Base-by-base conservation (phyloP, 2,888 invertebrate genomes). In the Andrena praecox region DNA sequence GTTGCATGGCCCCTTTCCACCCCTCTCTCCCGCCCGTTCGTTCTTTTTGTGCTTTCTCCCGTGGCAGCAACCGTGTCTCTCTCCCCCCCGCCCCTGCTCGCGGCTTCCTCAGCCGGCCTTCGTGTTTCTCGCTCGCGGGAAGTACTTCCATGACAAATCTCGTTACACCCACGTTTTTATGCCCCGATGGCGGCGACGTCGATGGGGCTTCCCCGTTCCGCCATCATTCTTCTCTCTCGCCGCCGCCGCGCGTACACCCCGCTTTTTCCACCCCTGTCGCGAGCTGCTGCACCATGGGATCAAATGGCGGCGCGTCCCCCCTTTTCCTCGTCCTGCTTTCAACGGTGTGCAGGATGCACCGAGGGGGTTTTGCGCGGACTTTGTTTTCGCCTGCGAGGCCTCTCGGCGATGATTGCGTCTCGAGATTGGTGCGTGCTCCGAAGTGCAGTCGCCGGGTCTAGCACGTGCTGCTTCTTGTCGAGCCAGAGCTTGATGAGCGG, bases 111-210 rank as follows among this genome's bases (percentile, higher is more conserved):
- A 33, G 31, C 33, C 29, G 67, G 70, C 48, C 35, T 50, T 54
- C 59, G 29, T 56, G 56, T 2, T 27, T 50, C 62, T 16, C 42
- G 67, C 80, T 80, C 59, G 54, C 66, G 84, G 86, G 78, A 91
- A 92, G 91, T 91, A 91, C 91, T 91, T 90, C 89, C 85, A 88
- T 88, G 91, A 91, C 91, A 91, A 92, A 92, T 93, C 91, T 91
- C 90, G 91, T 93, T 93, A 93, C 88, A 89, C 84, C 84, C 88
- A 85, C 86, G 87, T 90, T 91, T 91, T 91, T 90, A 89, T 88
- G 88, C 88, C 82, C 85, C 84, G 87, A 69, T 78, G 85, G 77
- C 73, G 77, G 50, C 71, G 69, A 76, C 82, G 82, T 85, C 85
- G 86, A 82, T 82, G 87, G 85, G 89, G 90, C 90, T 91, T 89